phyloP scores from a whole-genome alignment of 2,797 vertebrate species.

The Podargus strigoides region DNA sequence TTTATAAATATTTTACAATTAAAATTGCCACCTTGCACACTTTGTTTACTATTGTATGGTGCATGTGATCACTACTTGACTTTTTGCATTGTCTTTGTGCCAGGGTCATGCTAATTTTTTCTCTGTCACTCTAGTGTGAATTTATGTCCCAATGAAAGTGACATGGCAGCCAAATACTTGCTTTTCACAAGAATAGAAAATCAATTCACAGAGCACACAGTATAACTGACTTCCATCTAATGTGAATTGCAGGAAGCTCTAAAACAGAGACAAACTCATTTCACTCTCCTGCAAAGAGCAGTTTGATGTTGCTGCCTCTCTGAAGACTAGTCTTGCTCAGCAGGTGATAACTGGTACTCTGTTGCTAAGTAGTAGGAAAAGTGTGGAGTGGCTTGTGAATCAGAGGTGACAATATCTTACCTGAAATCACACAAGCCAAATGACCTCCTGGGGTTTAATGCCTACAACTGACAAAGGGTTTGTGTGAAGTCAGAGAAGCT shows the following conservation, averaged over 20 bases:
- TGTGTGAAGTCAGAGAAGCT: neutral
- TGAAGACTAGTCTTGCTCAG: neutral
- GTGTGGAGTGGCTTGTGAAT: neutral
- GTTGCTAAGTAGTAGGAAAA: neutral
- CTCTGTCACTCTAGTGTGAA: neutral
- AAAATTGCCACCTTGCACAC: neutral
- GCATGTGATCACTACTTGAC: neutral
- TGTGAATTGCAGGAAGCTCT: accelerated
- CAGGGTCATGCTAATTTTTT: neutral
- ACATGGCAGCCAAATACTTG: neutral
- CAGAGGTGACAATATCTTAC: neutral
- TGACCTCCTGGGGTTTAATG: neutral
- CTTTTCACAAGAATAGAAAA: neutral
- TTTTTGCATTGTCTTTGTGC: neutral
- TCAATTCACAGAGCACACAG: neutral
- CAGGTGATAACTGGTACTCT: neutral
- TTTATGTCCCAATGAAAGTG: neutral
- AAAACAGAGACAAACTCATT: neutral
- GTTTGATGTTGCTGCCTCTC: neutral
- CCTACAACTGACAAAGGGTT: neutral
- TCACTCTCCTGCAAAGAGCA: neutral
- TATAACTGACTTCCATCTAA: neutral
- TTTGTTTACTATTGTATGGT: neutral
- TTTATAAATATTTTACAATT: neutral
- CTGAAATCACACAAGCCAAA: neutral